Percentiles rank a stretch among this genome's conserved stretches.
Evolutionary conservation across 2,888 invertebrate species (phyloP).

Genomic region (Allolobophora icterica): DNA sequence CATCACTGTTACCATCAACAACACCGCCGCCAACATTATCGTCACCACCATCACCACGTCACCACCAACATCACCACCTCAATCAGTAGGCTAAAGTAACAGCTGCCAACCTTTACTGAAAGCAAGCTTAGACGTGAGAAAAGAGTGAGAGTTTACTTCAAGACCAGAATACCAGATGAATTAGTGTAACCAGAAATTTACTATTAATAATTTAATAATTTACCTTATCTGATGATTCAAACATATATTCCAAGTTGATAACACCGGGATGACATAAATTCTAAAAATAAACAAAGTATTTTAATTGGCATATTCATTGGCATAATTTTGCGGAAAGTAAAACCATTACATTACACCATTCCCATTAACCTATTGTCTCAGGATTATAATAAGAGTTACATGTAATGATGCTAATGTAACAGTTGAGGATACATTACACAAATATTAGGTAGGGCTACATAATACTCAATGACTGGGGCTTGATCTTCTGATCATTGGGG

Average conservation of each 20-base stretch:
- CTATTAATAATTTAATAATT: not conserved
- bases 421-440: no score
- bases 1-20: not conserved
- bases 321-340: not conserved
- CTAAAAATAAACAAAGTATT: slow-evolving; percentile 54
- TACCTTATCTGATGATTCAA: slow-evolving; percentile 87
- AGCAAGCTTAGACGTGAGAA: not conserved
- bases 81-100: not conserved
- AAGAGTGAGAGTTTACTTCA: not conserved
- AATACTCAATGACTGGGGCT: no score
- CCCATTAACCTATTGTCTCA: no score
- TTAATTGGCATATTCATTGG: not conserved
- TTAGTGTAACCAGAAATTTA: not conserved
- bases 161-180: not conserved
- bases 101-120: not conserved
- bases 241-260: slow-evolving; percentile 96
- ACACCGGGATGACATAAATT: slow-evolving; percentile 68
- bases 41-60: not conserved
- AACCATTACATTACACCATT: no score
- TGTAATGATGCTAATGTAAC: no score
- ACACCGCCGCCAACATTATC: not conserved
- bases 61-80: not conserved
- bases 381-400: no score
- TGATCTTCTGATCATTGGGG: no score
- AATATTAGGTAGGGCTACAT: no score